These are phyloP conservation scores for Xenentodon cancila DNA, from an alignment of 2,797 vertebrate genomes.

Conservation along the genomic window DNA sequence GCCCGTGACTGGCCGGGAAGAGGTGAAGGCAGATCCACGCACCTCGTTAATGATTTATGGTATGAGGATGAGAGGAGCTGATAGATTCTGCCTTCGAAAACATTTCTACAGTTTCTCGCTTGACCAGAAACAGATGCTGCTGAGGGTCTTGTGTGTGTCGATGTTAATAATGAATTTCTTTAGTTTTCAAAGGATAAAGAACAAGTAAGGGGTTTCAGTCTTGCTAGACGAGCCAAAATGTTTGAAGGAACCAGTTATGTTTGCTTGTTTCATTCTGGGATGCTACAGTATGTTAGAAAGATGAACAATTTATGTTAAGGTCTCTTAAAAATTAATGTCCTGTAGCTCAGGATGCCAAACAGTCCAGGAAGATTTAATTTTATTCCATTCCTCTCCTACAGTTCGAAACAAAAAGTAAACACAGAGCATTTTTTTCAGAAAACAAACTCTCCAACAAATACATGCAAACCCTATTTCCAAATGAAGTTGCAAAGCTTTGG, in stretches of 20 bases:
- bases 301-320: background rate
- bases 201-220: background rate
- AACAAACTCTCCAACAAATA: too few species aligned
- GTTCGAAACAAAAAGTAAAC: slow-evolving; percentile 20
- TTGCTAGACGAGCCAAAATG: background rate
- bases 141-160: slow-evolving; percentile 28
- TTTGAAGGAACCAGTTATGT: background rate
- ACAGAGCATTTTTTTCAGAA: too few species aligned
- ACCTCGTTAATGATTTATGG: slow-evolving; percentile 70
- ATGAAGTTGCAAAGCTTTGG: too few species aligned
- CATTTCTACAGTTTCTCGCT: slow-evolving; percentile 53
- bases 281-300: background rate
- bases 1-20: slow-evolving; percentile 47
- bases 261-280: background rate
- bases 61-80: slow-evolving; percentile 52
- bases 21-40: slow-evolving; percentile 54
- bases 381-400: slow-evolving; percentile 20
- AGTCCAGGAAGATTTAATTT: slow-evolving; percentile 14
- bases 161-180: slow-evolving; percentile 16
- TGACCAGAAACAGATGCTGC: slow-evolving; percentile 40
- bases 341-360: slow-evolving; percentile 8
- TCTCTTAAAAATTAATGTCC: slow-evolving; percentile 22
- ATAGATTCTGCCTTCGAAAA: slow-evolving; percentile 64
- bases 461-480: too few species aligned
- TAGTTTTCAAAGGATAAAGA: background rate